Evolutionary conservation across 64 coral and sea anemone species (phyloP), one percentile per base, ranked within the genome.

Genomic region (Cladopsammia gracilis): DNA sequence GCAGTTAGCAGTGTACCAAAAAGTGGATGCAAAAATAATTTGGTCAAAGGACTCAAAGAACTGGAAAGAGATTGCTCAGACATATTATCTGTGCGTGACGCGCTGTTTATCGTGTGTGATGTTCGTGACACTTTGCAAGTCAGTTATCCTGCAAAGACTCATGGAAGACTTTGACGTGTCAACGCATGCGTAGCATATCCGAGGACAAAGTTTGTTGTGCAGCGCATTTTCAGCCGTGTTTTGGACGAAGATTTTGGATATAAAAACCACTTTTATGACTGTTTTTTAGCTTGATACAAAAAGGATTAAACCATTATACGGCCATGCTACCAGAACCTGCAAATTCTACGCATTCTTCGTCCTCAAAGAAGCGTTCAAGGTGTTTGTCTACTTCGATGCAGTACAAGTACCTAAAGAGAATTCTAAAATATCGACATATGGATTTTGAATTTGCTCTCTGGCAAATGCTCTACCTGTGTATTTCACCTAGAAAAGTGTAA

Each of bases 381-480:
- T 96, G 20, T 16, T 71, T 99, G 76, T 99, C 98, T 61, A 88
- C 95, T 7, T 95, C 94, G 15, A 96, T 88, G 85, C 92, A 90
- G 54, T 99, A 95, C 94, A 99, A 99, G 58, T 99, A 96, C 69
- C 77, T 99, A 65, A 75, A 85, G 25, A 75, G 98, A 77, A 94
- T 99, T 62, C 59, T 99, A 12, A 96, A 93, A 80, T 99, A 91
- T 90, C 85, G 95, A 73, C 98, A 99, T 83, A 99, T 99, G 98
- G 98, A 99, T 78, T 99, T 99, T 86, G 98, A 99, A 89, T 99
- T 96, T 89, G 98, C 98, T 22, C 76, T 99, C 22, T 99, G 98
- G 98, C 98, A 99, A 82, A 99, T 99, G 98, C 64, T 99, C 3
- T 99, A 99, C 72, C 79, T 99, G 56, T 99, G 95, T 44, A 62